Conservation (phyloP, 2,888 invertebrate species). For the Ectemnius cavifrons region DNA sequence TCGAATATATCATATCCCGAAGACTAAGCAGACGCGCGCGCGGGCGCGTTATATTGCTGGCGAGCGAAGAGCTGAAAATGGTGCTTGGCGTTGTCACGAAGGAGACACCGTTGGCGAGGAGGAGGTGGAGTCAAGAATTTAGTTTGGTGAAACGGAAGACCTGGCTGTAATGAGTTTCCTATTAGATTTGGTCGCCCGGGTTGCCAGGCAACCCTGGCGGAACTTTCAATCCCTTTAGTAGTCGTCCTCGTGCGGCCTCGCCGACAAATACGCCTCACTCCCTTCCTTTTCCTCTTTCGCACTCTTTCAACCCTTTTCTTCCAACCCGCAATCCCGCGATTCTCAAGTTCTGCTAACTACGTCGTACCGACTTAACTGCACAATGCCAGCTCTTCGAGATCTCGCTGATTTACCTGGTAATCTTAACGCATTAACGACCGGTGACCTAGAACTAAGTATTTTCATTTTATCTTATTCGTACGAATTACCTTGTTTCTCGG, state of each 20-base stretch:
- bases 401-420: too few relatives aligned
- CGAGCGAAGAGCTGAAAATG: slow-evolving; percentile 31
- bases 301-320: neutral
- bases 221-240: slow-evolving; percentile 66
- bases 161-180: slow-evolving; percentile 75
- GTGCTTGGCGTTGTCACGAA: slow-evolving; percentile 34
- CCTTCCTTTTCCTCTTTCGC: slow-evolving; percentile 22
- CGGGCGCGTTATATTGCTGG: slow-evolving; percentile 34
- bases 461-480: too few relatives aligned
- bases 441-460: too few relatives aligned
- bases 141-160: slow-evolving; percentile 71
- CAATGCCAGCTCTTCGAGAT: too few relatives aligned
- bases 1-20: slow-evolving; percentile 42
- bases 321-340: neutral
- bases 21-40: slow-evolving; percentile 17
- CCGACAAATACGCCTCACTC: slow-evolving; percentile 30
- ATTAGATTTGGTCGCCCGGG: slow-evolving; percentile 73
- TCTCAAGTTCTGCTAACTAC: too few relatives aligned
- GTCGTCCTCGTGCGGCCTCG: slow-evolving; percentile 24
- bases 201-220: slow-evolving; percentile 67
- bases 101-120: neutral
- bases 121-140: slow-evolving; percentile 67
- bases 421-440: too few relatives aligned
- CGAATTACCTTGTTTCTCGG: too few relatives aligned
- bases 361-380: too few relatives aligned